A percentile compares a stretch with the other conserved stretches of the same genome.
phyloP scores from a whole-genome alignment of 2,888 invertebrate species.

The Melinaea menophilus region DNA sequence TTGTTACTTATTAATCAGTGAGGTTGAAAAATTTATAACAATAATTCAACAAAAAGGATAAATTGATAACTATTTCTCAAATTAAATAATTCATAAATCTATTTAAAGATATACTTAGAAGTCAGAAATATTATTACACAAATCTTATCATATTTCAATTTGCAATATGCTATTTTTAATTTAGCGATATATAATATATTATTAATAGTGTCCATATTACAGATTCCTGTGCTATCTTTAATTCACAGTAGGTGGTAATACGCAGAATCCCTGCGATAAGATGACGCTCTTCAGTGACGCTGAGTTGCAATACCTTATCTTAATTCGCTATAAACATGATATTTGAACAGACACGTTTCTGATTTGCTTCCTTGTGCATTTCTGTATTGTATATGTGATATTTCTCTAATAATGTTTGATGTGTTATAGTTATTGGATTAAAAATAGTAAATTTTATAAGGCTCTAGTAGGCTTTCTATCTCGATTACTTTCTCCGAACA shows the following conservation, averaged over 20 bases:
- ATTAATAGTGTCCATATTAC: no score
- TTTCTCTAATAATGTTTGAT: background rate
- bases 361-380: background rate
- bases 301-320: slow-evolving; percentile 1
- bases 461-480: slow-evolving; percentile 19
- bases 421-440: background rate
- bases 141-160: no score
- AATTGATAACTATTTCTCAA: no score
- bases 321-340: background rate
- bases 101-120: no score
- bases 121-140: no score
- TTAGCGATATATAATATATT: no score
- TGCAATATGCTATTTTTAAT: no score
- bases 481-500: slow-evolving; percentile 32
- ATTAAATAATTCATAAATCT: no score
- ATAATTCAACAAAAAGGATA: no score
- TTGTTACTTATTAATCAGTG: no score
- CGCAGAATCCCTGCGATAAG: background rate
- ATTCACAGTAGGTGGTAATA: slow-evolving; percentile 5
- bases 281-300: slow-evolving; percentile 1
- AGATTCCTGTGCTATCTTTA: background rate
- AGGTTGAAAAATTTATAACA: no score
- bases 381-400: background rate
- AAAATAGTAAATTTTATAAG: slow-evolving; percentile 12
- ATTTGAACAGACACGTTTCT: no score